Base-by-base conservation (phyloP, 1,140 invertebrate species). In the Pseudomyrmex concolor region DNA sequence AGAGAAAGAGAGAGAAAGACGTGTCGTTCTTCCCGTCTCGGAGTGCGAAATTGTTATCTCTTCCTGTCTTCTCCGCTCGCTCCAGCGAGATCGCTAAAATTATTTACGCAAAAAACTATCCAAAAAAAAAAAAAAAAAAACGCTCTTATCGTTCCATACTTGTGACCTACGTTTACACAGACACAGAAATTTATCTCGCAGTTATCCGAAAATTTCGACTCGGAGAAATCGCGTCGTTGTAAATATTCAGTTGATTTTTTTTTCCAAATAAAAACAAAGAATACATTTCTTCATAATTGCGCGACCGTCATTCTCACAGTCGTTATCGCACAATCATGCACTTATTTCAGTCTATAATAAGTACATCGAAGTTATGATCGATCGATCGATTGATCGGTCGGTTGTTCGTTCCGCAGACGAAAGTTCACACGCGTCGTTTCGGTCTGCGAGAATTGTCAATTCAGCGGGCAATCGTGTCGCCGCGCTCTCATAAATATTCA, bases 401-500 rank as follows among this genome's bases (percentile, higher is more conserved):
- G 25, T 17, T 10, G 76, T 13, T 10, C 51, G 15, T n/a, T 70
- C 22, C 12, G 17, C 17, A 43, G 48, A 22, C 13, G 48, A 50
- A 55, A 78, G 34, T 78, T 78, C 70, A 84, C 71, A 86, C 67
- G 50, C 57, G 2, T 60, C 25, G 5, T 81, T 60, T 60, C 19
- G 25, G 25, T 84, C 50, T 78, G 15, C 59, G 67, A 55, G 67
- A 55, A 71, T 84, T 86, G 55, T 55, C 51, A 74, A 66, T 72
- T 71, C 66, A 51, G 13, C 64, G 82, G 72, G 17, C 67, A 66
- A 55, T 51, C 64, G 73, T 76, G 73, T 76, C 73, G 73, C 45
- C 12, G 81, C 48, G 71, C 67, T 68, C 68, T 78, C 76, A 78
- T 78, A 78, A 78, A 78, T 78, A 78, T 78, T 78, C 64, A 78